Base-by-base conservation (phyloP, 2,888 invertebrate genomes). In the Acrocyrtus sp. region DNA sequence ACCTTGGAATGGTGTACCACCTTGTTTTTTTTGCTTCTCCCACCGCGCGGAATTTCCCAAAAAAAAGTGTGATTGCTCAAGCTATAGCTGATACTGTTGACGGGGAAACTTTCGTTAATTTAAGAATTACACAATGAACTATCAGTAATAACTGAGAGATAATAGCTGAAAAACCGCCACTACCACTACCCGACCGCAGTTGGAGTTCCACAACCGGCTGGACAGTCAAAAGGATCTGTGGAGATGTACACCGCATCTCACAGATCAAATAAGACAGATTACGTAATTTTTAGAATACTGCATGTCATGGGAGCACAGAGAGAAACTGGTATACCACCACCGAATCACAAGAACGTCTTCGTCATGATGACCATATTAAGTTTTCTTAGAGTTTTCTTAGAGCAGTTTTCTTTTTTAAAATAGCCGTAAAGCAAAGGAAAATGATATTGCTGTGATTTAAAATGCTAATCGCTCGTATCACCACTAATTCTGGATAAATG, bases 41-140 rank as follows among this genome's bases (percentile, higher is more conserved):
- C 58, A 45, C 24, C 12, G n/a, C 1, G 21, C 41, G 50, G 62
- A 51, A 62, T 51, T 62, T 62, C 62, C 62, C 62, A 62, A 48
- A 12, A 34, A 34, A 34, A 34, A 34, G 34, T 34, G 34, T 5
- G 34, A 34, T 34, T 34, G 34, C 34, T 34, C 12, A 34, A 34
- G 34, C 34, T 8, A 34, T 34, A 34, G 12, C 5, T 8, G 34
- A 34, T 8, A 8, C 12, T 12, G 12, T 34, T 34, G 6, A 34
- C 12, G 5, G 12, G 34, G 34, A 34, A 34, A 34, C 12, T 34
- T 12, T 34, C 12, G 34, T n/a, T n/a, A n/a, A n/a, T n/a, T n/a
- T n/a, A n/a, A n/a, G n/a, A n/a, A n/a, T n/a, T n/a, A n/a, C n/a
- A n/a, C n/a, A n/a, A n/a, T n/a, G n/a, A n/a, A n/a, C n/a, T n/a